Evolutionary conservation across 1,140 invertebrate genomes (phyloP).

Genomic region (Drosophila willistoni): DNA sequence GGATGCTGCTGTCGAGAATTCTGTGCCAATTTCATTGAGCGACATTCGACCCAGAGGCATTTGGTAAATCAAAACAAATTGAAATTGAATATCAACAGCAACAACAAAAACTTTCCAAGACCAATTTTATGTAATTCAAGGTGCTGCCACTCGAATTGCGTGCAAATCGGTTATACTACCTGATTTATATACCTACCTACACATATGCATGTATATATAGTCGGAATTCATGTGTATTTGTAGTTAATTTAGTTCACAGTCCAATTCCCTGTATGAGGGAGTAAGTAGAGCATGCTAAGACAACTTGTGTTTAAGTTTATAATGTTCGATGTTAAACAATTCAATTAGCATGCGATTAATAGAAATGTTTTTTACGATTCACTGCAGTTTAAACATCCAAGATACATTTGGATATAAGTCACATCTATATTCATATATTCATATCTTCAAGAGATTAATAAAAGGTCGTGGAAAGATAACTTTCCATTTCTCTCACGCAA

Average conservation of each 20-base stretch:
- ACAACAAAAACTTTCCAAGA: conserved; percentile 63
- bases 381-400: conserved; percentile 31
- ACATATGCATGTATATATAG: neutral
- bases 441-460: neutral
- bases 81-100: conserved; percentile 5
- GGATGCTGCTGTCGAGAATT: conserved; percentile 28
- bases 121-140: conserved; percentile 81
- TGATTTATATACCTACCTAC: conserved; percentile 24
- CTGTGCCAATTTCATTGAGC: conserved; percentile 60
- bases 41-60: conserved; percentile 44
- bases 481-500: conserved; percentile 76
- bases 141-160: conserved; percentile 50
- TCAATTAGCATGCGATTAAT: conserved; percentile 77
- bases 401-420: neutral
- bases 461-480: conserved; percentile 65
- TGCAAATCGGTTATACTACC: conserved; percentile 62
- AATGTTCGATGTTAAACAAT: conserved; percentile 56
- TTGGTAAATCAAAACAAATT: conserved; percentile 39
- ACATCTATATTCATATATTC: neutral
- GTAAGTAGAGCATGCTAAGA: conserved; percentile 63
- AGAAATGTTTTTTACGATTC: conserved; percentile 64
- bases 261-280: conserved; percentile 61
- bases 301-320: conserved; percentile 68
- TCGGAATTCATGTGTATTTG: neutral
- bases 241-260: conserved; percentile 67